phyloP scores from a whole-genome alignment of 2,888 invertebrate genomes.

The Mimumesa dahlbomi region DNA sequence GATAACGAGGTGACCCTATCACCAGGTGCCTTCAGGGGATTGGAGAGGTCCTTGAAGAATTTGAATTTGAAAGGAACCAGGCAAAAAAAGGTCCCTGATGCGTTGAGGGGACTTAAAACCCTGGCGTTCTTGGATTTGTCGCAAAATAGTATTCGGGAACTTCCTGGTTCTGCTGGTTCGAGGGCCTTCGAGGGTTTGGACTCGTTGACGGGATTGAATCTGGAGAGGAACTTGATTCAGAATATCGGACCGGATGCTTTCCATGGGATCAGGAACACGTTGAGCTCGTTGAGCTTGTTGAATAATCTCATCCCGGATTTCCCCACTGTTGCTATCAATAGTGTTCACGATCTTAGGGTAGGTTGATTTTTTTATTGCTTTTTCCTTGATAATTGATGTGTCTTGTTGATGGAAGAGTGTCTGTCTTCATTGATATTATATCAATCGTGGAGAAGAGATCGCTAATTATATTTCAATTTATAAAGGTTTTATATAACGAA shows the following conservation, averaged over 20 bases:
- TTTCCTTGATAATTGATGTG: too few relatives aligned
- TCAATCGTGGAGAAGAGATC: too few relatives aligned
- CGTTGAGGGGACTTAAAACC: slow-evolving; percentile 88
- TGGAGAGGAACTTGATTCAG: slow-evolving; percentile 93
- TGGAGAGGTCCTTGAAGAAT: slow-evolving; percentile 92
- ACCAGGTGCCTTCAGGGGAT: slow-evolving; percentile 87
- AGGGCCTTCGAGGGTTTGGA: slow-evolving; percentile 89
- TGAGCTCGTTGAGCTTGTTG: slow-evolving; percentile 93
- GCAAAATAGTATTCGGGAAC: slow-evolving; percentile 91
- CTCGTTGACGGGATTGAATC: slow-evolving; percentile 91
- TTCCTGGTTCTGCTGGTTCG: slow-evolving; percentile 87
- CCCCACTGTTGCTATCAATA: slow-evolving; percentile 90
- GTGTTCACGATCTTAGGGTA: slow-evolving; percentile 88
- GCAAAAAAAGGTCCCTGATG: slow-evolving; percentile 90
- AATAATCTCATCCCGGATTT: slow-evolving; percentile 94
- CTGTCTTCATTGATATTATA: too few relatives aligned
- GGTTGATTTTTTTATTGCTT: too few relatives aligned
- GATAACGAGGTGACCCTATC: slow-evolving; percentile 92
- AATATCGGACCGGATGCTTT: slow-evolving; percentile 89
- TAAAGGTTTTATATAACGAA: too few relatives aligned
- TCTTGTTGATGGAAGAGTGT: too few relatives aligned
- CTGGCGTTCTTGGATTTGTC: slow-evolving; percentile 94
- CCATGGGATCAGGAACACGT: slow-evolving; percentile 88
- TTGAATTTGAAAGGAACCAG: slow-evolving; percentile 93
- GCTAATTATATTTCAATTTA: too few relatives aligned